Evolutionary conservation across 2,797 vertebrate species (phyloP).

Genomic region (Hirundo rustica): DNA sequence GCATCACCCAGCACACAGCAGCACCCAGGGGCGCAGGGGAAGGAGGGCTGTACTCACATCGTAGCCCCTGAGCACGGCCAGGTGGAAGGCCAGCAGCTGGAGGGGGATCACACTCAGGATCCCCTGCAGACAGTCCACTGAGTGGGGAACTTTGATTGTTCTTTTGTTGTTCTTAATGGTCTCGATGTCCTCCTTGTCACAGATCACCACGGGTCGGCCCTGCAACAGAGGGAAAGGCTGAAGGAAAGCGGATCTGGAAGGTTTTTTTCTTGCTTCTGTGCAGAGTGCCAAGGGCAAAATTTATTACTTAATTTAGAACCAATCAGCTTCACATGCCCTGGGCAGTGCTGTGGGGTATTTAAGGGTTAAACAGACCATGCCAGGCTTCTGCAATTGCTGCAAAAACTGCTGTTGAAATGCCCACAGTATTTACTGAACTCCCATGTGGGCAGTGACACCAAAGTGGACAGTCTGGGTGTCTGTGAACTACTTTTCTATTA

Average conservation of each 20-base stretch:
- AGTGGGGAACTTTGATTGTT: conserved; percentile 94
- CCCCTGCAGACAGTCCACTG: conserved; percentile 96
- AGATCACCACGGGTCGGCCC: conserved; percentile 96
- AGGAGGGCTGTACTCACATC: conserved; percentile 82
- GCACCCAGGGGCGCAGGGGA: accelerated
- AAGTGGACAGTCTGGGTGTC: neutral
- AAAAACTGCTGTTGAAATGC: neutral
- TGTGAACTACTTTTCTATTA: accelerated
- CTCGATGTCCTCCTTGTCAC: conserved; percentile 93
- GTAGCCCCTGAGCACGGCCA: conserved; percentile 92
- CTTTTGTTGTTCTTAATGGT: conserved; percentile 91
- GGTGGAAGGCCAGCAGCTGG: conserved; percentile 96
- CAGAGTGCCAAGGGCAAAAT: neutral
- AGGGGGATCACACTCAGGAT: conserved; percentile 96
- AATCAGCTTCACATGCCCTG: neutral
- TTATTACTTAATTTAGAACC: neutral
- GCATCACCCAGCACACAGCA: neutral
- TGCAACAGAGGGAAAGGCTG: conserved; percentile 40
- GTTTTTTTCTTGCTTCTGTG: neutral
- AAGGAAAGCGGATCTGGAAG: neutral
- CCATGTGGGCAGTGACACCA: accelerated
- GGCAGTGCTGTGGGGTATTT: neutral
- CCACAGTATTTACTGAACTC: neutral
- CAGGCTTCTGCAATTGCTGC: neutral
- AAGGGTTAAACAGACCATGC: neutral